Percentiles rank a stretch among this genome's conserved stretches.
phyloP scores from a whole-genome alignment of 2,797 vertebrate genomes.

The Tokudaia tokunoshimensis region DNA sequence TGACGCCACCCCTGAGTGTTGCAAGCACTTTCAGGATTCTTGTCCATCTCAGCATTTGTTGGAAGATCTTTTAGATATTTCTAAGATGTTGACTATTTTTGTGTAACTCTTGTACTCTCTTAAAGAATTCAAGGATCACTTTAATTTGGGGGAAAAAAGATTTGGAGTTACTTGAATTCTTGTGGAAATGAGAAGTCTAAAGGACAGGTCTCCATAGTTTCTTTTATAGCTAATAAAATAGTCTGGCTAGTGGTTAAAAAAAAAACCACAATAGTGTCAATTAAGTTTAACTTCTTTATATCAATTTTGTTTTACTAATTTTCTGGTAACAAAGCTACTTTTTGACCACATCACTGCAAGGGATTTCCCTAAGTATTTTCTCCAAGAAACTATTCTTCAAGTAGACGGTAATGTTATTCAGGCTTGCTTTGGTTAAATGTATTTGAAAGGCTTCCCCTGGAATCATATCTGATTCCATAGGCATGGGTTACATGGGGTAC shows the following conservation, averaged over 20 bases:
- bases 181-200: background rate
- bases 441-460: background rate
- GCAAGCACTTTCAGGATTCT: background rate
- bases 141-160: background rate
- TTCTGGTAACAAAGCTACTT: background rate
- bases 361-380: slow-evolving; percentile 7
- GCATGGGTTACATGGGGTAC: background rate
- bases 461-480: background rate
- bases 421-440: background rate
- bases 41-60: background rate
- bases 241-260: background rate
- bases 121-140: background rate
- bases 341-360: background rate
- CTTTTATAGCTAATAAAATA: slow-evolving; percentile 8
- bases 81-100: background rate
- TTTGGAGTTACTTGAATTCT: background rate
- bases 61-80: background rate
- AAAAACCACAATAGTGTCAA: background rate
- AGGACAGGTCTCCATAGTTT: background rate
- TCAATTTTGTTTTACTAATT: background rate
- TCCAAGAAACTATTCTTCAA: background rate
- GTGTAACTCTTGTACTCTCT: background rate
- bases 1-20: background rate
- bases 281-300: slow-evolving; percentile 19
- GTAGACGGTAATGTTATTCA: background rate